Percentiles rank a stretch among this genome's conserved stretches.
phyloP scores from a whole-genome alignment of 1,140 invertebrate species.

The Trichonephila clavata region DNA sequence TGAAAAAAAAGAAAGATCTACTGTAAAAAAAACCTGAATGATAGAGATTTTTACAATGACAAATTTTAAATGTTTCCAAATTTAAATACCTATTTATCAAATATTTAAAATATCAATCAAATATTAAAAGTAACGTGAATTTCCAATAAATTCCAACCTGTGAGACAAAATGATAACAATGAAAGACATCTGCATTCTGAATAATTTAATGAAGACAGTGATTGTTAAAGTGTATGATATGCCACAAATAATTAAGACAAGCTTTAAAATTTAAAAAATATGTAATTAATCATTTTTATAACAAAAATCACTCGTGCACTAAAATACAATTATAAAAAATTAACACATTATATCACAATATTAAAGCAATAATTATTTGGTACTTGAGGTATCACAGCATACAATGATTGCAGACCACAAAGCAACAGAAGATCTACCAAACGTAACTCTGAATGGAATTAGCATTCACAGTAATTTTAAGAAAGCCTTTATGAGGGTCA shows the following conservation, averaged over 20 bases:
- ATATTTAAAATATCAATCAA: too few relatives aligned
- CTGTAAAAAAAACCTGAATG: too few relatives aligned
- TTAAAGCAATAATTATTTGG: background rate
- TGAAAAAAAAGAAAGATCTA: too few relatives aligned
- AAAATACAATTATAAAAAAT: background rate
- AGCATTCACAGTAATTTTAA: conserved; percentile 78
- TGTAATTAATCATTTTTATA: background rate
- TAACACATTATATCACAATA: background rate
- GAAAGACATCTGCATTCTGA: too few relatives aligned
- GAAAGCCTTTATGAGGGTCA: conserved; percentile 79
- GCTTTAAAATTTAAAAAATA: background rate
- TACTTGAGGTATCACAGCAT: background rate
- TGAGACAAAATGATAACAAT: too few relatives aligned
- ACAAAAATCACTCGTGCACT: background rate
- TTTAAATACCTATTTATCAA: too few relatives aligned
- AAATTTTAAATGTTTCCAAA: too few relatives aligned
- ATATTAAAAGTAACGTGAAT: too few relatives aligned
- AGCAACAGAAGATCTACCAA: conserved; percentile 68
- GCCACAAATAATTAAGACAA: background rate
- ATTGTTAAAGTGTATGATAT: too few relatives aligned
- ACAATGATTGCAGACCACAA: background rate
- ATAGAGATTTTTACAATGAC: too few relatives aligned
- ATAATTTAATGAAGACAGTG: too few relatives aligned
- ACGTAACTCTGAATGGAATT: conserved; percentile 80
- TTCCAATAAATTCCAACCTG: too few relatives aligned